Evolutionary conservation across 2,888 invertebrate genomes (phyloP), one percentile per base, ranked within the genome.

Genomic region (Oscheius onirici): DNA sequence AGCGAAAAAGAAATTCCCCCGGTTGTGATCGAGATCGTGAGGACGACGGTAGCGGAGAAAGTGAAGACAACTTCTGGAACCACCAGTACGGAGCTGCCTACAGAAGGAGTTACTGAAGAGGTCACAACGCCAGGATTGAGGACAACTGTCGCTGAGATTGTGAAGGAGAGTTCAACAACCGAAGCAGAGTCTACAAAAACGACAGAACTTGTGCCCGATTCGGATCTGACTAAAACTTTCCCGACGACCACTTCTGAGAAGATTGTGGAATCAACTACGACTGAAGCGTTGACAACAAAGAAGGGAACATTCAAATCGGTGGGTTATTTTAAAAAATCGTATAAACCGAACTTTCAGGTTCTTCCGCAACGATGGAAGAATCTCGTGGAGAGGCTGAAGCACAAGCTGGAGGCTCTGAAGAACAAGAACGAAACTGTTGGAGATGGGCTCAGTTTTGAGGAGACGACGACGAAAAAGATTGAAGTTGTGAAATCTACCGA

Each of bases 371-470:
- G 52, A 26, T 79, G 79, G 79, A 75, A 77, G 61, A 63, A 63
- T 2, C 71, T 79, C 34, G 75, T 79, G 6, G 66, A 65, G 40
- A 71, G 72, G 52, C 51, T 79, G 46, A 79, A 79, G 40, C 71
- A 74, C 24, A 79, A 79, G 20, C 58, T 79, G 17, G 77, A 77
- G 34, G 70, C 72, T 11, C 60, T 79, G n/a, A 77, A 77, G 11
- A 72, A 76, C 49, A 75, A 75, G 34, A 79, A 74, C 40, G 28
- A 58, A 13, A n/a, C 40, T 5, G 17, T 41, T 8, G 41, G 58
- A n/a, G 41, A 41, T 34, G 58, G 58, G 11, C 41, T 20, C 40
- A 58, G 58, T 41, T 1, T 41, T 17, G 41, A 58, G 5, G 58
- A 41, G 41, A 20, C 58, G 22, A 34, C 3, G 34, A n/a, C n/a